Evolutionary conservation across 2,797 vertebrate genomes (phyloP).

Genomic region (Acestrorhynchus altus): DNA sequence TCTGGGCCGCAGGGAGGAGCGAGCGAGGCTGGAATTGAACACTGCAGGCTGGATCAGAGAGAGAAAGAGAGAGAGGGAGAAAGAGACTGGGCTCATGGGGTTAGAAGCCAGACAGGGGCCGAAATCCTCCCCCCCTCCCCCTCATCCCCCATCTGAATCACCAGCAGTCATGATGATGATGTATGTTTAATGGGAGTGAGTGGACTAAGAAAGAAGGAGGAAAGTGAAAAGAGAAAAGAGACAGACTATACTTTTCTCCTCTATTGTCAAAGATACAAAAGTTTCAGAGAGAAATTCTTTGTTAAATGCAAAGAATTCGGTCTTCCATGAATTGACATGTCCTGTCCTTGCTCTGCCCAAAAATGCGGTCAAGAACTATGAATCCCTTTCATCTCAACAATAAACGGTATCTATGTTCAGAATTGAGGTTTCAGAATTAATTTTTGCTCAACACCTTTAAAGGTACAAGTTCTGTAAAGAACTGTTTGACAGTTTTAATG

Average conservation of each 20-base stretch:
- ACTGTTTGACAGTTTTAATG: too few species aligned
- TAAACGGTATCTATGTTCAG: too few species aligned
- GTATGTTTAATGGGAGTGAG: conserved; percentile 29
- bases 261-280: not conserved
- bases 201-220: conserved; percentile 9
- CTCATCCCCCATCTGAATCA: not conserved
- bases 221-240: conserved; percentile 20
- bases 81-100: not conserved
- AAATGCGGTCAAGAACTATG: not conserved
- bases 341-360: not conserved
- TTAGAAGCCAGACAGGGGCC: not conserved
- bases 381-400: too few species aligned
- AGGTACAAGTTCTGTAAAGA: too few species aligned
- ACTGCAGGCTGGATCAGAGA: conserved; percentile 32
- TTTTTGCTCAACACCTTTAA: too few species aligned
- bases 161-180: conserved; percentile 38
- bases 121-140: conserved; percentile 28
- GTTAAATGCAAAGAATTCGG: not conserved
- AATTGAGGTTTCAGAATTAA: too few species aligned
- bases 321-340: not conserved
- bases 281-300: not conserved
- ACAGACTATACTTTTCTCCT: not conserved
- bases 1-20: conserved; percentile 39
- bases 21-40: conserved; percentile 41
- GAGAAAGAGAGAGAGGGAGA: not conserved